Evolutionary conservation across 2,888 invertebrate genomes (phyloP).

Genomic region (Amblyjoppa fuscipennis): DNA sequence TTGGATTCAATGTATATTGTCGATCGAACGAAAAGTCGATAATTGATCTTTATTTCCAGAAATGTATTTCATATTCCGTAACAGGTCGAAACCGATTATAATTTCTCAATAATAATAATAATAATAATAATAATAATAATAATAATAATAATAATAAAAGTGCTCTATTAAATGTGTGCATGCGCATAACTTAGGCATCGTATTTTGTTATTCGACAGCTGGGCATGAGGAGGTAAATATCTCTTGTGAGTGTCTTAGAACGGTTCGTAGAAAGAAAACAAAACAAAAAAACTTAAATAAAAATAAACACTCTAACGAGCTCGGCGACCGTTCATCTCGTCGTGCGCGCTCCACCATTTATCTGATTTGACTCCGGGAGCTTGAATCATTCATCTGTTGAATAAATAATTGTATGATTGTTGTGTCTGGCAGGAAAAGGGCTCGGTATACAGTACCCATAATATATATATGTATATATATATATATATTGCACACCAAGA

Average conservation of each 20-base stretch:
- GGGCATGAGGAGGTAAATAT: neutral
- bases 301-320: neutral
- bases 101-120: neutral
- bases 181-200: neutral
- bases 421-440: conserved; percentile 44
- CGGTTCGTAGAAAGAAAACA: neutral
- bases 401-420: conserved; percentile 43
- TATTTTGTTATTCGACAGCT: neutral
- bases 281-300: neutral
- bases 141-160: neutral
- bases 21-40: neutral
- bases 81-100: neutral
- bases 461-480: too few relatives aligned
- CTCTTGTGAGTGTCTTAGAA: neutral
- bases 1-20: too few relatives aligned
- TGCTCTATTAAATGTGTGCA: neutral
- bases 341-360: neutral
- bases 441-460: conserved; percentile 2
- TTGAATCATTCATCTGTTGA: conserved; percentile 6
- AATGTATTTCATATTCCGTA: neutral
- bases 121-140: too few relatives aligned
- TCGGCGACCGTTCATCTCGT: neutral
- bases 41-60: neutral
- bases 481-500: conserved; percentile 16
- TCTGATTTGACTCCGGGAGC: neutral